phyloP scores from a whole-genome alignment of 2,113 vertebrate genomes.

The Nothoprocta pentlandii region DNA sequence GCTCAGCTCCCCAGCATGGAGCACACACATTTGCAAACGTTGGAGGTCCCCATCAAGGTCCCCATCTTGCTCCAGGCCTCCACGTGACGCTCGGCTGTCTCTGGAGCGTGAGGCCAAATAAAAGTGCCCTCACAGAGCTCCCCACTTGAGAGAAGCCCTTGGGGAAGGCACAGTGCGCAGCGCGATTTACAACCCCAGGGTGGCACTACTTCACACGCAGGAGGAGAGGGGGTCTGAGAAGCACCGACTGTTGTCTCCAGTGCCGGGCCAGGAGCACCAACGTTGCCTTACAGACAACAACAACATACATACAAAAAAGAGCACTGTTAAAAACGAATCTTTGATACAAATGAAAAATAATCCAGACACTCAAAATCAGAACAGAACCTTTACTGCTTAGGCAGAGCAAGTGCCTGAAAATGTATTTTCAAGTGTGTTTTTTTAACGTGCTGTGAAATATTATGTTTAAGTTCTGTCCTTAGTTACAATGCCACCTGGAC shows the following conservation, averaged over 20 bases:
- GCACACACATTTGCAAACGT: too few relatives aligned
- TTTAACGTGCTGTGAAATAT: not conserved
- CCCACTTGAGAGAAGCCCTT: not conserved
- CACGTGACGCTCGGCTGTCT: not conserved
- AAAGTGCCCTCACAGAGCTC: not conserved
- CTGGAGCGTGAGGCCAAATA: not conserved
- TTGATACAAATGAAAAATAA: not conserved
- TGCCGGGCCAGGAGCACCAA: not conserved
- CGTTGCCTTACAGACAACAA: not conserved
- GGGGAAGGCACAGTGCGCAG: not conserved
- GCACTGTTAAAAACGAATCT: not conserved
- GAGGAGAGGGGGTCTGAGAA: not conserved
- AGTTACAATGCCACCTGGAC: slow-evolving; percentile 35
- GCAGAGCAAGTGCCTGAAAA: not conserved
- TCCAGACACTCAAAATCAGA: not conserved
- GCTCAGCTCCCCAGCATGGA: not conserved
- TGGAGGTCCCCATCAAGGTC: not conserved
- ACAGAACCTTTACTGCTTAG: not conserved
- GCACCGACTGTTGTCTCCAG: not conserved
- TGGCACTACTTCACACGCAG: not conserved
- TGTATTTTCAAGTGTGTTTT: not conserved
- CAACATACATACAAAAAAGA: not conserved
- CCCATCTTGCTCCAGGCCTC: not conserved
- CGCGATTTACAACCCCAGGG: not conserved
- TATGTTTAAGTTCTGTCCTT: slow-evolving; percentile 27